Conservation (phyloP, 2,888 invertebrate species). For the Syrphus vitripennis region DNA sequence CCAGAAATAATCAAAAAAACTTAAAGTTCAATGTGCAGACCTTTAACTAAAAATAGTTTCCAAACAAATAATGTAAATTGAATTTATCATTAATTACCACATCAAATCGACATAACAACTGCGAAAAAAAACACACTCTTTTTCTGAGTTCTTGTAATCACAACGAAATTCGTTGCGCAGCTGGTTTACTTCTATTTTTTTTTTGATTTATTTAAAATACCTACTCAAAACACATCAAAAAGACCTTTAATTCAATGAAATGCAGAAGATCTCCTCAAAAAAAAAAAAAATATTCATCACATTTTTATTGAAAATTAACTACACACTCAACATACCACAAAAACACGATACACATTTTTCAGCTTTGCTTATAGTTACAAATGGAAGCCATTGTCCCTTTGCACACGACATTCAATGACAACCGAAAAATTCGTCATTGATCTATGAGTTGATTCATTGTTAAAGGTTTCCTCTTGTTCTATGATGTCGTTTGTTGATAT, state of each 20-base stretch:
- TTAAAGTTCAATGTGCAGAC: no score
- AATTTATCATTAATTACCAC: slow-evolving; percentile 20
- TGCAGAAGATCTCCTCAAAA: not conserved
- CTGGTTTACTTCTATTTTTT: slow-evolving; percentile 27
- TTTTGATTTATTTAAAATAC: slow-evolving; percentile 19
- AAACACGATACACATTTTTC: slow-evolving; percentile 30
- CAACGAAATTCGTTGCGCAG: slow-evolving; percentile 62
- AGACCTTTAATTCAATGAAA: slow-evolving; percentile 22
- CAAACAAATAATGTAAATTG: slow-evolving; percentile 4
- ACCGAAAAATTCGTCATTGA: slow-evolving; percentile 41
- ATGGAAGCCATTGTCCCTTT: slow-evolving; percentile 33
- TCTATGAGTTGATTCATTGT: slow-evolving; percentile 52
- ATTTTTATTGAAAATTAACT: slow-evolving; percentile 70
- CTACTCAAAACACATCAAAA: not conserved
- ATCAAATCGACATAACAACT: slow-evolving; percentile 14
- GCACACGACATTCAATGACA: slow-evolving; percentile 38
- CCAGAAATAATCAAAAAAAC: no score
- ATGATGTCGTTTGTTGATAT: slow-evolving; percentile 34
- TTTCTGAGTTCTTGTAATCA: slow-evolving; percentile 23
- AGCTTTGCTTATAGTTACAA: slow-evolving; percentile 18
- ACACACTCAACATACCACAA: slow-evolving; percentile 70
- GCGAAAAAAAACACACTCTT: not conserved
- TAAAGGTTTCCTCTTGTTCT: slow-evolving; percentile 25
- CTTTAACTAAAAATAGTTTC: not conserved
- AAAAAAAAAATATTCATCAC: slow-evolving; percentile 42